Percentiles rank a stretch among this genome's conserved stretches.
phyloP scores from a whole-genome alignment of 2,113 vertebrate species.

The Rostratula benghalensis region DNA sequence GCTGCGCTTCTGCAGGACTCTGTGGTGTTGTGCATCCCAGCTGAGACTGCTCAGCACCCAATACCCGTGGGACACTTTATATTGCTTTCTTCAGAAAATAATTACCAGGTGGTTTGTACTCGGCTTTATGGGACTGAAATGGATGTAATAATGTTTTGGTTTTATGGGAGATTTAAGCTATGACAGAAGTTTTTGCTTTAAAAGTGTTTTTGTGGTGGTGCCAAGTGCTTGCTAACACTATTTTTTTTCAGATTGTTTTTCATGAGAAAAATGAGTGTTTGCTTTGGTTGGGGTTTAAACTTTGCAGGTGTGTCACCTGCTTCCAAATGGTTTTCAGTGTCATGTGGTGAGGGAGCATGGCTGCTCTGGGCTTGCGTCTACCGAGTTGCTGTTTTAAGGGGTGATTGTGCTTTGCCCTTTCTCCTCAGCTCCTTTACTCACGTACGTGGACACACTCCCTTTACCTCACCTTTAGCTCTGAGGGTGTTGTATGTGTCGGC shows the following conservation, averaged over 20 bases:
- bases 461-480: not conserved
- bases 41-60: not conserved
- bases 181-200: not conserved
- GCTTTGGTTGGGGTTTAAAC: not conserved
- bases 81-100: not conserved
- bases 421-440: not conserved
- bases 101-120: not conserved
- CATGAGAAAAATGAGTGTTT: not conserved
- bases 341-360: not conserved
- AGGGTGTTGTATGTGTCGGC: not conserved
- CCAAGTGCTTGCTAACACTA: not conserved
- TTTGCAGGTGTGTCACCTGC: not conserved
- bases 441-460: accelerated
- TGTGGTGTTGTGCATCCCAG: not conserved
- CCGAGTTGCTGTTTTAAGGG: not conserved
- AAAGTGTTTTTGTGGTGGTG: not conserved
- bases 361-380: not conserved
- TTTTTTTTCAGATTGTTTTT: not conserved
- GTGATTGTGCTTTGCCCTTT: not conserved
- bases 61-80: not conserved
- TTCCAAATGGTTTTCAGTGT: not conserved
- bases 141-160: not conserved
- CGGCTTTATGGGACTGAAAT: not conserved
- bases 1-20: not conserved
- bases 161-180: not conserved